Percentiles rank a stretch among this genome's conserved stretches.
Conservation (phyloP, 2,888 invertebrate genomes). For the Ecliptopera silaceata region DNA sequence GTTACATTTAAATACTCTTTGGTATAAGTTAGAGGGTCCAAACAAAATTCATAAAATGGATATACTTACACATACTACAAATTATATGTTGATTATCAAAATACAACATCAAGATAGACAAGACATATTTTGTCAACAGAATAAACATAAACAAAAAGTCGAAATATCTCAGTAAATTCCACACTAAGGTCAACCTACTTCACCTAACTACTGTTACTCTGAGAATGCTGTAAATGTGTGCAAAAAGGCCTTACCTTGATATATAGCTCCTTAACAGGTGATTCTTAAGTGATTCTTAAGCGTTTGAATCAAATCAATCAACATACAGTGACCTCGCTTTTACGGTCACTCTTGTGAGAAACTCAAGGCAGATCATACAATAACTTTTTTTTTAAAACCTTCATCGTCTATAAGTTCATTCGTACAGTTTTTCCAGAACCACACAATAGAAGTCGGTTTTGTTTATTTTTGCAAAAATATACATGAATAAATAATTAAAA, state of each 20-base stretch:
- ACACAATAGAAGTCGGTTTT: too few relatives aligned
- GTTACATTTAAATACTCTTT: too few relatives aligned
- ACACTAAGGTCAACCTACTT: slow-evolving; percentile 3
- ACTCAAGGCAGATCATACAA: not conserved
- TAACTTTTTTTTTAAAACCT: not conserved
- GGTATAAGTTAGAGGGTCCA: too few relatives aligned
- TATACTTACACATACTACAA: too few relatives aligned
- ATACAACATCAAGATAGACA: too few relatives aligned
- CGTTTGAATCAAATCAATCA: slow-evolving; percentile 27
- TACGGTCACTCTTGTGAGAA: not conserved
- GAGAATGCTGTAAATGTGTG: slow-evolving; percentile 6
- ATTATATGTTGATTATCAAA: too few relatives aligned
- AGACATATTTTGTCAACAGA: too few relatives aligned
- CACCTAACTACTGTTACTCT: not conserved
- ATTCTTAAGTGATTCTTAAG: slow-evolving; percentile 10
- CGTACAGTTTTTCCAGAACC: too few relatives aligned
- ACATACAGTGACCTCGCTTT: slow-evolving; percentile 20
- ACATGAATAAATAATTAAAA: too few relatives aligned
- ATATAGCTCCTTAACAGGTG: slow-evolving; percentile 12
- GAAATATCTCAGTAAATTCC: not conserved
- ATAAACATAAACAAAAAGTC: not conserved
- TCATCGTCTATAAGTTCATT: not conserved
- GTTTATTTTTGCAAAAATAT: too few relatives aligned
- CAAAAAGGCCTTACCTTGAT: slow-evolving; percentile 14
- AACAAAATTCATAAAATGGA: too few relatives aligned